phyloP scores from a whole-genome alignment of 1,140 invertebrate genomes.

The Sitobion miscanthi region DNA sequence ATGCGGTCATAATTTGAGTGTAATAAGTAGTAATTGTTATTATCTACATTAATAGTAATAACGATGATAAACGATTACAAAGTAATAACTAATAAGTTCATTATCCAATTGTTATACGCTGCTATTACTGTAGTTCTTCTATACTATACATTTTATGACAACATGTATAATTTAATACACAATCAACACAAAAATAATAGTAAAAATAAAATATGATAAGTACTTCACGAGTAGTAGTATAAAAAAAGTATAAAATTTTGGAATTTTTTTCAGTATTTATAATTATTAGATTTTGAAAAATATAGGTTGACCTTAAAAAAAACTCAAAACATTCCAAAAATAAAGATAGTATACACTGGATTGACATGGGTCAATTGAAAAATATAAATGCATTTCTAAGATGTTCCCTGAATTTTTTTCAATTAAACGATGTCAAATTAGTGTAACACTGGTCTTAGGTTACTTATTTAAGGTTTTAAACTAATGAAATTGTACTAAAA shows the following conservation, averaged over 20 bases:
- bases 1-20: background rate
- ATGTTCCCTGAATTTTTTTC: background rate
- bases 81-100: background rate
- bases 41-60: background rate
- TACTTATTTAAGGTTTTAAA: background rate
- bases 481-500: background rate
- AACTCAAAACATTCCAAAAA: too few relatives aligned
- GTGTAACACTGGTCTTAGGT: background rate
- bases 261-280: background rate
- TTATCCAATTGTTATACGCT: background rate
- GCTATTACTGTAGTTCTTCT: background rate
- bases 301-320: too few relatives aligned
- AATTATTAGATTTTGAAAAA: too few relatives aligned
- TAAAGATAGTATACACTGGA: background rate
- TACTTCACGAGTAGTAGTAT: background rate
- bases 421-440: background rate
- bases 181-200: background rate
- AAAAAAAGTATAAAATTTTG: background rate
- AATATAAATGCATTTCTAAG: background rate
- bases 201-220: background rate
- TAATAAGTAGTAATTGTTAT: background rate
- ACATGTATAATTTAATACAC: background rate
- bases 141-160: background rate
- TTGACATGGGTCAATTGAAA: background rate
- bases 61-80: background rate